A percentile compares a stretch with the other conserved stretches of the same genome.
phyloP scores from a whole-genome alignment of 2,888 invertebrate genomes.

The Abscondita cerata region DNA sequence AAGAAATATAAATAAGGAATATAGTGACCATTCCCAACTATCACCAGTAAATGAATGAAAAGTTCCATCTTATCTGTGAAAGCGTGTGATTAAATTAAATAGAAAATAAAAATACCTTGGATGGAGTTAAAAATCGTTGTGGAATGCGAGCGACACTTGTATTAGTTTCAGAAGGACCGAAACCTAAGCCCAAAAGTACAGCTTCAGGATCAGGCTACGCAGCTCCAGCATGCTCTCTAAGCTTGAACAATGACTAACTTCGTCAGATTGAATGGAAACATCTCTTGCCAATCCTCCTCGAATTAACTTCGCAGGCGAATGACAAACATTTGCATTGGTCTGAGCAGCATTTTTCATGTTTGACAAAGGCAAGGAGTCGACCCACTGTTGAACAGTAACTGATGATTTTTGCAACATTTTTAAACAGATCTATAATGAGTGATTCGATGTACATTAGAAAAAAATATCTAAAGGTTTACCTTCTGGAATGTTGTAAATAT shows the following conservation, averaged over 20 bases:
- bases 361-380: slow-evolving; percentile 69
- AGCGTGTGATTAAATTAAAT: too few species aligned
- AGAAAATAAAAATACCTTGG: slow-evolving; percentile 63
- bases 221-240: slow-evolving; percentile 84
- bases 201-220: slow-evolving; percentile 88
- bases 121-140: slow-evolving; percentile 80
- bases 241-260: slow-evolving; percentile 72
- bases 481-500: not conserved
- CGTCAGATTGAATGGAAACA: slow-evolving; percentile 57
- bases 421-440: not conserved
- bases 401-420: slow-evolving; percentile 63
- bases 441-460: not conserved
- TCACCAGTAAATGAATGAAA: too few species aligned
- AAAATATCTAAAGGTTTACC: not conserved
- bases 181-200: slow-evolving; percentile 81
- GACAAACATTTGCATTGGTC: slow-evolving; percentile 30
- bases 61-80: too few species aligned
- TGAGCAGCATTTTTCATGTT: slow-evolving; percentile 40
- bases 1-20: too few species aligned
- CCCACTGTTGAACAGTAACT: slow-evolving; percentile 75
- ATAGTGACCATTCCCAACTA: too few species aligned
- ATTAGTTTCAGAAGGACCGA: slow-evolving; percentile 74
- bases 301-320: slow-evolving; percentile 32
- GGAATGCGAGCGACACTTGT: slow-evolving; percentile 82
- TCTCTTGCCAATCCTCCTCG: slow-evolving; percentile 51